Percentiles rank a stretch among this genome's conserved stretches.
These are phyloP conservation scores for Valencia hispanica DNA, from an alignment of 2,797 vertebrate species.

Conservation along the genomic window DNA sequence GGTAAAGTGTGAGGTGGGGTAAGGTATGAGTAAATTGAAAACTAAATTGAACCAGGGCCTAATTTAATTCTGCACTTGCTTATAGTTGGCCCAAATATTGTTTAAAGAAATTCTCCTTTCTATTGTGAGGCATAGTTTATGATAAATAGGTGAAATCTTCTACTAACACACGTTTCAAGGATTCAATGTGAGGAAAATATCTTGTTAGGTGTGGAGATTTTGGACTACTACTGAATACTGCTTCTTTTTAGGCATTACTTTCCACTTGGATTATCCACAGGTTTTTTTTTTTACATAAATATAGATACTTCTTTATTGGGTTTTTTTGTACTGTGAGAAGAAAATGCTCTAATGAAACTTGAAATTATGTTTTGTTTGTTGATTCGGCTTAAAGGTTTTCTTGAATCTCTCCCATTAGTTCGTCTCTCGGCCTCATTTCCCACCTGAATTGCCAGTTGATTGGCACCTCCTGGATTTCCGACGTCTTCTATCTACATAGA, in stretches of 20 bases:
- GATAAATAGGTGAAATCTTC: background rate
- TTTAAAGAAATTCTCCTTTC: background rate
- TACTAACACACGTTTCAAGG: background rate
- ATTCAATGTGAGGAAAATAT: background rate
- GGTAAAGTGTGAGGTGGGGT: no score
- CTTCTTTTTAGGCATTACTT: background rate
- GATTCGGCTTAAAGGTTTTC: background rate
- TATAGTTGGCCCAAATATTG: background rate
- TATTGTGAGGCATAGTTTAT: background rate
- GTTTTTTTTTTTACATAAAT: no score
- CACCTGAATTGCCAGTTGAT: background rate
- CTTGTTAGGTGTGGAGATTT: background rate
- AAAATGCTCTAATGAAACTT: background rate
- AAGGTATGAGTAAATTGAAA: no score
- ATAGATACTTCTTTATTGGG: background rate
- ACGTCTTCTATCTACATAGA: background rate
- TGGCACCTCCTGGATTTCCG: background rate
- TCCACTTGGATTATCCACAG: background rate
- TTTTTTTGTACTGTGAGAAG: background rate
- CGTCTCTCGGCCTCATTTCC: background rate
- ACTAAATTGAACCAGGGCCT: background rate
- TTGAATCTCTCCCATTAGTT: conserved; percentile 1
- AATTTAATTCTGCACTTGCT: background rate
- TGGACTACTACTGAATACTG: background rate
- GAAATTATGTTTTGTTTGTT: background rate